Evolutionary conservation across 1,140 invertebrate genomes (phyloP), one percentile per base, ranked within the genome.

Genomic region (Formica exsecta): DNA sequence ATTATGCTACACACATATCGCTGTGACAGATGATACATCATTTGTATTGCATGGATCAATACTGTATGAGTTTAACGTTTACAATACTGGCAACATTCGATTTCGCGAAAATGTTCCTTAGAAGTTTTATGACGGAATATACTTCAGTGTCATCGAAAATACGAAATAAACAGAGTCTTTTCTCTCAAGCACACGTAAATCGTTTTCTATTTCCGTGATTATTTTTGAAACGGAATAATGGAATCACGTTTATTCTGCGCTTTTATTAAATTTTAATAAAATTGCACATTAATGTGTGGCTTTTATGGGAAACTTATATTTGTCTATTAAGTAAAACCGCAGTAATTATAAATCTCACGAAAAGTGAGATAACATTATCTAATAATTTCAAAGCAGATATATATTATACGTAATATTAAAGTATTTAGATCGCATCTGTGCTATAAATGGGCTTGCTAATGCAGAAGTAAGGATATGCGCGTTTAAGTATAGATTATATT

Each of bases 21-120:
- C 13, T 29, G 68, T 57, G 48, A 77, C 86, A 62, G 70, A 87
- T 83, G 65, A 86, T 75, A 71, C 19, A 3, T 5, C 61, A 74
- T 76, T 89, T 89, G 74, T 77, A 25, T 41, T 29, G 59, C 38
- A 86, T 81, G 59, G 71, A 76, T 89, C 71, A 77, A 89, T 90
- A 89, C 41, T 38, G 25, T 48, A 76, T 44, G 51, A 70, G 65
- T 48, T 70, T 76, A 9, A 61, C 48, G 44, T 74, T 89, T 32
- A 65, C 11, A 64, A 54, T 59, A 48, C 51, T 68, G 38, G 65
- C 59, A 85, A 68, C 51, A 11, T 70, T 11, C 11, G 11, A 36
- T 71, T 64, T 38, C 71, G 62, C 8, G 38, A 76, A 48, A 86
- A 77, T 54, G 25, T 79, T 57, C 32, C 57, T 83, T 74, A 61